Conservation (phyloP, 2,113 vertebrate species). For the Caranx ignobilis region DNA sequence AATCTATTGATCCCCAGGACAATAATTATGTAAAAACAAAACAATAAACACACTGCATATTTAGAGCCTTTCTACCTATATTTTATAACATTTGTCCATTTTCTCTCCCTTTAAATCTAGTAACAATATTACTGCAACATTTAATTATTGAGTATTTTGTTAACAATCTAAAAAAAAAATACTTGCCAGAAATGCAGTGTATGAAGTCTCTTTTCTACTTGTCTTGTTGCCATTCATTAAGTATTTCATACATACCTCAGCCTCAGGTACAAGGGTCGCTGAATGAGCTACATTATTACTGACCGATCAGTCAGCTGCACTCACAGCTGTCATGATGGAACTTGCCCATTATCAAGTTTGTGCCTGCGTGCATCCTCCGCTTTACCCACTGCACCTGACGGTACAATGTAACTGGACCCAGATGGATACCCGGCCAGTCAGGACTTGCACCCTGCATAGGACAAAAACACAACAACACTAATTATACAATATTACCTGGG, state of each 20-base stretch:
- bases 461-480: slow-evolving; percentile 28
- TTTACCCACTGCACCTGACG: background rate
- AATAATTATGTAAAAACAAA: no score
- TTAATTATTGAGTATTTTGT: no score
- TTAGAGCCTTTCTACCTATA: no score
- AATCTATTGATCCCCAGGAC: no score
- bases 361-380: slow-evolving; percentile 4
- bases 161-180: no score
- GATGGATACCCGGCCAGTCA: slow-evolving; percentile 43
- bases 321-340: slow-evolving; percentile 35
- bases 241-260: background rate
- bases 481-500: slow-evolving; percentile 26
- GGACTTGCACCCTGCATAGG: slow-evolving; percentile 44
- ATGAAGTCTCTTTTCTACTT: no score
- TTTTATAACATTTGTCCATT: no score
- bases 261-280: background rate
- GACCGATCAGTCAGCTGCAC: background rate
- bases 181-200: no score
- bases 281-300: background rate
- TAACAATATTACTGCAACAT: no score
- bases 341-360: slow-evolving; percentile 6
- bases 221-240: no score
- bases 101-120: no score
- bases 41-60: no score
- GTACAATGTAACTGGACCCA: slow-evolving; percentile 42